Conservation (phyloP, 2,888 invertebrate species). For the Alsophila aescularia region DNA sequence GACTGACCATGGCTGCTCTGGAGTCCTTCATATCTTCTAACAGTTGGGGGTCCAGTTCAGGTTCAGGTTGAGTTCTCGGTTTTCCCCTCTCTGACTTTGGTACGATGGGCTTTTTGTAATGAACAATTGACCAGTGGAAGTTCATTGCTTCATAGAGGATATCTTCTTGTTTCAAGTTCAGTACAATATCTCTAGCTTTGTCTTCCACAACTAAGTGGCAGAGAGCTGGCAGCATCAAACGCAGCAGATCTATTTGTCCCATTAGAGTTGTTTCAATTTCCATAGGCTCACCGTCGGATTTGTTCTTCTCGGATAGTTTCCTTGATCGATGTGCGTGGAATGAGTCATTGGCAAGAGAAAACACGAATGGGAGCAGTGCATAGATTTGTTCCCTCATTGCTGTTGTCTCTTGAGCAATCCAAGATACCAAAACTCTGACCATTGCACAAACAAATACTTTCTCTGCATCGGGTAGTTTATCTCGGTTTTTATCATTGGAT, state of each 20-base stretch:
- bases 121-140: slow-evolving; percentile 94
- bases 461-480: slow-evolving; percentile 87
- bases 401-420: slow-evolving; percentile 95
- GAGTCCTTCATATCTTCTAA: slow-evolving; percentile 94
- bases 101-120: slow-evolving; percentile 92
- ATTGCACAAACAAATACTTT: slow-evolving; percentile 93
- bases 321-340: slow-evolving; percentile 89
- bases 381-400: slow-evolving; percentile 94
- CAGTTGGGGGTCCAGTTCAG: slow-evolving; percentile 89
- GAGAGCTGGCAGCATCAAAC: slow-evolving; percentile 93
- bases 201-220: slow-evolving; percentile 97
- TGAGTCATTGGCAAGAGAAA: slow-evolving; percentile 91
- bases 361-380: slow-evolving; percentile 91
- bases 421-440: slow-evolving; percentile 93
- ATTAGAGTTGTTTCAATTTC: slow-evolving; percentile 73
- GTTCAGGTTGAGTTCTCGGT: slow-evolving; percentile 89
- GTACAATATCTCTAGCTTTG: slow-evolving; percentile 90
- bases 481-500: slow-evolving; percentile 89
- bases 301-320: slow-evolving; percentile 87
- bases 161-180: slow-evolving; percentile 91
- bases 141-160: slow-evolving; percentile 91
- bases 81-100: slow-evolving; percentile 92
- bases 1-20: slow-evolving; percentile 92
- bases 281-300: slow-evolving; percentile 83
- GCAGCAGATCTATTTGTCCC: slow-evolving; percentile 88